phyloP scores from a whole-genome alignment of 2,113 vertebrate species.

The Centrocercus urophasianus region DNA sequence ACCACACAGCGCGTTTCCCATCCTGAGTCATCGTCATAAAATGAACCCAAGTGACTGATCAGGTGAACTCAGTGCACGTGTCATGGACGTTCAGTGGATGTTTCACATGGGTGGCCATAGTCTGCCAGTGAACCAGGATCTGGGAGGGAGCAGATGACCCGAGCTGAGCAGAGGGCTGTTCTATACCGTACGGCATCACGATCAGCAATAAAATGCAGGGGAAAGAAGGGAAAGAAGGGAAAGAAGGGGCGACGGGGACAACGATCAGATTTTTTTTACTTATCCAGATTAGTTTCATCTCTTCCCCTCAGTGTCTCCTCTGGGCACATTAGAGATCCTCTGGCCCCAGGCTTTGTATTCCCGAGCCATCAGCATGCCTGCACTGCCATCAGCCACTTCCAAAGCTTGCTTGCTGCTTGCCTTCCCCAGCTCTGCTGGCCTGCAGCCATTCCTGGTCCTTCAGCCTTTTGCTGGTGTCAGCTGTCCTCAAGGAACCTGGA shows the following conservation, averaged over 20 bases:
- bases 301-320: neutral
- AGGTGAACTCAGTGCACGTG: neutral
- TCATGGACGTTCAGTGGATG: too few species aligned
- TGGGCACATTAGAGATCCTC: neutral
- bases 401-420: neutral
- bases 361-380: rapidly evolving
- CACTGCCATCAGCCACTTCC: neutral
- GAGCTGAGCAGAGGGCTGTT: too few species aligned
- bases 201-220: too few species aligned
- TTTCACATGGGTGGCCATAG: too few species aligned
- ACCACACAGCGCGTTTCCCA: neutral
- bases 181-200: too few species aligned
- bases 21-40: neutral
- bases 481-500: neutral
- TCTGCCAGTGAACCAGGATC: too few species aligned
- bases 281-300: neutral
- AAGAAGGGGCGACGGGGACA: too few species aligned
- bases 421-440: neutral
- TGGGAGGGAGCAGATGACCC: too few species aligned
- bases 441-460: rapidly evolving
- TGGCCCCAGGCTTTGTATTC: neutral
- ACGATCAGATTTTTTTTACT: neutral
- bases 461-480: rapidly evolving
- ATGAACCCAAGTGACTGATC: neutral
- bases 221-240: too few species aligned